These are phyloP conservation scores for Menura novaehollandiae DNA, from an alignment of 2,113 vertebrate species.

Conservation along the genomic window DNA sequence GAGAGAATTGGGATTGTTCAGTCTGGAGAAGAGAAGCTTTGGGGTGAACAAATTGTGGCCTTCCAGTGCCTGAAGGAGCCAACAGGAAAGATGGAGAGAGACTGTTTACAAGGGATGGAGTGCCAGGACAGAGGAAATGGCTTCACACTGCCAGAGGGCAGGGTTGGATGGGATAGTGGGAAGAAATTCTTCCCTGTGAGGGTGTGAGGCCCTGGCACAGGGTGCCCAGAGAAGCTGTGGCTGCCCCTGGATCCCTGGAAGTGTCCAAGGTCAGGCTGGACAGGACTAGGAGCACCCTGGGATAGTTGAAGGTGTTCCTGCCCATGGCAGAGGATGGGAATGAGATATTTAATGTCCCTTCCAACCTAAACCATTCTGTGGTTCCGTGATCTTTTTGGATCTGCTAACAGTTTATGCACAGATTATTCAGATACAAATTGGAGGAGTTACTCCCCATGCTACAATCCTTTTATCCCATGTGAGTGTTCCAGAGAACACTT, in stretches of 20 bases:
- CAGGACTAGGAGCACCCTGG: not conserved
- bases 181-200: not conserved
- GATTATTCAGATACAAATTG: not conserved
- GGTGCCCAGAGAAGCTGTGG: not conserved
- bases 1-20: not conserved
- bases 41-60: accelerated
- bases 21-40: not conserved
- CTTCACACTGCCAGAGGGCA: not conserved
- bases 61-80: accelerated
- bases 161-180: not conserved
- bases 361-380: not conserved
- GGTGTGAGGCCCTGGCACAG: not conserved
- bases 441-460: not conserved
- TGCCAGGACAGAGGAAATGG: not conserved
- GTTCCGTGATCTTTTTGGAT: not conserved
- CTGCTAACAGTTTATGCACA: not conserved
- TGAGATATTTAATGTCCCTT: not conserved
- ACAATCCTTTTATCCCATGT: not conserved
- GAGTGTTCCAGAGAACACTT: not conserved
- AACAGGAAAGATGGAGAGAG: accelerated
- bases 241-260: not conserved
- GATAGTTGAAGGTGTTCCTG: not conserved
- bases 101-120: accelerated
- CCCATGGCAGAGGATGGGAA: not conserved
- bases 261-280: not conserved